These are phyloP conservation scores for Acrocephalus arundinaceus DNA, from an alignment of 2,113 vertebrate genomes.

Conservation along the genomic window DNA sequence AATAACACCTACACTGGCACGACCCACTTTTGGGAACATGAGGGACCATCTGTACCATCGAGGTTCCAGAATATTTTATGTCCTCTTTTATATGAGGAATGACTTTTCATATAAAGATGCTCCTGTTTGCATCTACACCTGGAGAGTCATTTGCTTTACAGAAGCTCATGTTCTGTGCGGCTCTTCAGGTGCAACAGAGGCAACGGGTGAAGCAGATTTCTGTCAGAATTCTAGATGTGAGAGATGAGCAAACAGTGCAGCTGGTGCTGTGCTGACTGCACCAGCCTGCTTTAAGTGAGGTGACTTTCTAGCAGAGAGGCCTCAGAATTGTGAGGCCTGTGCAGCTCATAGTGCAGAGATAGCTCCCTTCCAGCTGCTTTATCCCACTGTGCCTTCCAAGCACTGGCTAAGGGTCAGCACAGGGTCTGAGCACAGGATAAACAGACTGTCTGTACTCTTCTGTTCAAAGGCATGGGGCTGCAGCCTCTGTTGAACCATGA, in stretches of 20 bases:
- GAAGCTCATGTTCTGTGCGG: fast-evolving
- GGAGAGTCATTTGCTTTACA: neutral
- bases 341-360: neutral
- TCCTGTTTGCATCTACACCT: neutral
- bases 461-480: neutral
- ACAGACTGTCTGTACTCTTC: neutral
- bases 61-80: neutral
- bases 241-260: neutral
- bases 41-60: neutral
- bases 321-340: neutral
- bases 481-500: neutral
- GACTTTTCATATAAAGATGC: neutral
- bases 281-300: neutral
- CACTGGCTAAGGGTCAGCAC: neutral
- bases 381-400: neutral
- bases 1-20: neutral
- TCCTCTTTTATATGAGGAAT: neutral
- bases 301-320: neutral
- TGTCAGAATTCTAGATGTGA: neutral
- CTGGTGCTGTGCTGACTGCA: neutral
- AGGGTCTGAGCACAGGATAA: neutral
- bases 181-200: neutral
- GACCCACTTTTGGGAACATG: neutral
- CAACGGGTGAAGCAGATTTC: neutral
- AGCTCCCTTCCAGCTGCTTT: neutral